Percentiles rank a stretch among this genome's conserved stretches.
Evolutionary conservation across 2,113 vertebrate species (phyloP).

Genomic region (Porphyrio hochstetteri): DNA sequence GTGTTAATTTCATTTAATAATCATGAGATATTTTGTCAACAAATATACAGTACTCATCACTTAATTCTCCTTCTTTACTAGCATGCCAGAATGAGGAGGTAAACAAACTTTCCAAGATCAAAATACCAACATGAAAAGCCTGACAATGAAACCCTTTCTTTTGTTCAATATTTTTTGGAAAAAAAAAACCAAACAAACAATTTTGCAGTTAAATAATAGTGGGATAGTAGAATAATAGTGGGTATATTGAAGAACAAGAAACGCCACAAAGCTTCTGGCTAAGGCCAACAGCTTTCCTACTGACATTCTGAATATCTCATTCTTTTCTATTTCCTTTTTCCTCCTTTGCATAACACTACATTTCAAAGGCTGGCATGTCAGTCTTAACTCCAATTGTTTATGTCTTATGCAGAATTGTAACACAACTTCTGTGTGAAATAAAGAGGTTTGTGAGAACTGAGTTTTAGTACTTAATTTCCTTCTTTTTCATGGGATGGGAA

Average conservation of each 20-base stretch:
- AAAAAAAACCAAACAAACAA: neutral
- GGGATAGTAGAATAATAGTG: neutral
- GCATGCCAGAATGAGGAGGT: neutral
- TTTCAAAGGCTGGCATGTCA: neutral
- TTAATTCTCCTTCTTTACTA: slow-evolving; percentile 18
- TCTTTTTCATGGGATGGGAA: neutral
- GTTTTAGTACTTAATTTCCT: neutral
- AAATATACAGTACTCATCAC: neutral
- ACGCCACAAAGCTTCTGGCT: neutral
- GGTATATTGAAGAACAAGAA: neutral
- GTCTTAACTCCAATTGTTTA: neutral
- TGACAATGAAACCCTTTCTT: neutral
- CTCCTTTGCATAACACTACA: neutral
- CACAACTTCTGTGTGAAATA: neutral
- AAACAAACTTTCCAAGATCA: neutral
- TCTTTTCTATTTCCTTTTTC: neutral
- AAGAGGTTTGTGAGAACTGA: neutral
- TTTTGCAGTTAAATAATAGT: neutral
- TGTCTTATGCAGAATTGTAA: neutral
- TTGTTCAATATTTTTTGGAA: neutral
- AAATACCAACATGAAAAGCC: neutral
- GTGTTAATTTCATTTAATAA: neutral
- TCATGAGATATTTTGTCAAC: slow-evolving; percentile 2
- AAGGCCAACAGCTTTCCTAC: neutral
- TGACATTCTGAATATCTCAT: neutral